These are phyloP conservation scores for Holacanthella duospinosa DNA, from an alignment of 2,888 invertebrate species.

Conservation along the genomic window DNA sequence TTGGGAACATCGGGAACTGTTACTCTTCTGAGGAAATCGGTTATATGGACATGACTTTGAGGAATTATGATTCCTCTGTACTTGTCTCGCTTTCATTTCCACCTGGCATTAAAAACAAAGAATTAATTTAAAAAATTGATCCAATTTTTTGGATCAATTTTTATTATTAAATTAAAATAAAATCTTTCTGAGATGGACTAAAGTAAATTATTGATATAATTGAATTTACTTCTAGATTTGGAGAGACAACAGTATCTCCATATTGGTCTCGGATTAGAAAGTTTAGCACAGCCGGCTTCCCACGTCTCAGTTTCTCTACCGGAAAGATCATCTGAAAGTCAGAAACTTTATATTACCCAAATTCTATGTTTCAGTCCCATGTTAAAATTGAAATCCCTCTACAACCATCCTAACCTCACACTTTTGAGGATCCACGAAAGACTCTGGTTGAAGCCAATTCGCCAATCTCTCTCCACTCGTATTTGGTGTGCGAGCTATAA, in stretches of 20 bases:
- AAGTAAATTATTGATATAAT: background rate
- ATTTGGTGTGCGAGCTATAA: conserved; percentile 73
- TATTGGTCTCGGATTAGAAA: conserved; percentile 82
- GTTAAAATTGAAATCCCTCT: background rate
- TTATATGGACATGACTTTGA: conserved; percentile 9
- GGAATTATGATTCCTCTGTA: background rate
- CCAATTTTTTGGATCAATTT: too few relatives aligned
- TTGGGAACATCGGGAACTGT: conserved; percentile 3
- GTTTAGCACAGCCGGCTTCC: conserved; percentile 73
- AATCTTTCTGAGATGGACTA: background rate
- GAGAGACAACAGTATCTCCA: conserved; percentile 72
- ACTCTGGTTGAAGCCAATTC: conserved; percentile 87
- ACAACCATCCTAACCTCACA: conserved; percentile 55
- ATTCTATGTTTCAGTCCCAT: background rate
- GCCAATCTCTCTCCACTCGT: conserved; percentile 85
- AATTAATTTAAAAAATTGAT: too few relatives aligned
- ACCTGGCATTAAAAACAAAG: background rate
- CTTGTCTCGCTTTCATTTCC: conserved; percentile 3
- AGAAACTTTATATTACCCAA: background rate
- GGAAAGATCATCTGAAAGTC: conserved; percentile 26
- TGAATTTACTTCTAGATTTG: conserved; percentile 57
- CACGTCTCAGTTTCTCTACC: conserved; percentile 52
- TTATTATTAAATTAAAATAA: background rate
- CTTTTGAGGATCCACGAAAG: conserved; percentile 76
- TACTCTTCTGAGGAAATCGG: conserved; percentile 14